phyloP scores from a whole-genome alignment of 2,797 vertebrate genomes.

The Semotilus atromaculatus region DNA sequence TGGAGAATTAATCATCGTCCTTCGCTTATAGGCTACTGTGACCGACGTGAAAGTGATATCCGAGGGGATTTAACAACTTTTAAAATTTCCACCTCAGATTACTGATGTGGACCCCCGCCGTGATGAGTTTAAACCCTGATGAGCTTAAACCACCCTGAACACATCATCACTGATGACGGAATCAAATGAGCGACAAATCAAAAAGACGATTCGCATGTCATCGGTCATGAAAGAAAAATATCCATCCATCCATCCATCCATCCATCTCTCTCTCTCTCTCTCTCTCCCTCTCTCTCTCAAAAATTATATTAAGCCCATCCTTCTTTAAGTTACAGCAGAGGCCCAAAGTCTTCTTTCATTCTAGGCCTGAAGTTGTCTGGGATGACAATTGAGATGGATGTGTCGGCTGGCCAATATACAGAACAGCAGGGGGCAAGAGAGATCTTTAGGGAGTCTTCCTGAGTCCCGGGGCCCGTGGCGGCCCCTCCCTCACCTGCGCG shows the following conservation, averaged over 20 bases:
- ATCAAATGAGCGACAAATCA: neutral
- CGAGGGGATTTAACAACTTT: slow-evolving; percentile 69
- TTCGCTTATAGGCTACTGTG: neutral
- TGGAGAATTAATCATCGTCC: slow-evolving; percentile 36
- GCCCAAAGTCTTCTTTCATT: neutral
- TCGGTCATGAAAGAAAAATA: neutral
- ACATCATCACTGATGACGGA: slow-evolving; percentile 42
- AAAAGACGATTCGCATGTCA: neutral
- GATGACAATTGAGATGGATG: slow-evolving; percentile 62
- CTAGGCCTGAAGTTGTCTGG: slow-evolving; percentile 32
- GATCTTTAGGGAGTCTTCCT: slow-evolving; percentile 74
- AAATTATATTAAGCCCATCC: neutral
- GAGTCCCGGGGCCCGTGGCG: slow-evolving; percentile 65
- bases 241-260: neutral
- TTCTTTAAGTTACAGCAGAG: neutral
- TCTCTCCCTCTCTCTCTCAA: neutral
- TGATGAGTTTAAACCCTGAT: slow-evolving; percentile 58
- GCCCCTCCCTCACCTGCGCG: slow-evolving; percentile 62
- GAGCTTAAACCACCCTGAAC: slow-evolving; percentile 45
- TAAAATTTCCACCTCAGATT: slow-evolving; percentile 42
- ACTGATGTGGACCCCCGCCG: slow-evolving; percentile 30
- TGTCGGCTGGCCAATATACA: slow-evolving; percentile 75
- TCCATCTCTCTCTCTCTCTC: neutral
- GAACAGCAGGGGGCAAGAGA: slow-evolving; percentile 83
- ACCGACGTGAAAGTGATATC: slow-evolving; percentile 63